Evolutionary conservation across 2,888 invertebrate species (phyloP), one percentile per base, ranked within the genome.

Genomic region (Caenorhabditis plicata): DNA sequence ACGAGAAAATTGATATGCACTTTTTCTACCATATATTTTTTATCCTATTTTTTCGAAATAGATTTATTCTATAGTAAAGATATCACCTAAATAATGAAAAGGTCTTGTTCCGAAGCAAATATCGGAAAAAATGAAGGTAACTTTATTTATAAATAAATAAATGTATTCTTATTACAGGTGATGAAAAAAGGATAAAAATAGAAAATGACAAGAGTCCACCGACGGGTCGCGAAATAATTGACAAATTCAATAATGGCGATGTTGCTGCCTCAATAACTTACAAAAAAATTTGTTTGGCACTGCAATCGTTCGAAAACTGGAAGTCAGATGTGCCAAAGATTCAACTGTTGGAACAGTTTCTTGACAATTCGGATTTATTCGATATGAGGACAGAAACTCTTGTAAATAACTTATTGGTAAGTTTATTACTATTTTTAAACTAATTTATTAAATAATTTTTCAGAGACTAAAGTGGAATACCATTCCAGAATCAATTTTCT

Each of bases 311-410:
- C 29, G 58, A 64, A 4, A 44, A 41, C 4, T 70, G 71, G 73
- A 48, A 58, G 17, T 32, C 49, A 20, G 70, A 65, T 23, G 45
- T 44, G 7, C 58, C 66, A 2, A 64, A 64, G 35, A 29, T 55
- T 3, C 65, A 68, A 22, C 48, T 71, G 22, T 38, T 71, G 19
- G 60, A 67, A 20, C 64, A 76, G 46, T 75, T 77, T 45, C 39
- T 74, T 8, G 50, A 43, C 20, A 29, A 46, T 32, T 58, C 68
- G n/a, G 64, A 71, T 43, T 38, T 63, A 2, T 47, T 77, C 41
- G 70, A 74, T 20, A 51, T 35, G 4, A 49, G 57, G 38, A 74
- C 70, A 20, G 50, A 56, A 1, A 35, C 29, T 2, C 44, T 77
- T 15, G 71, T 77, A 15, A 48, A 35, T 11, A 55, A 58, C n/a